phyloP scores from a whole-genome alignment of 2,113 vertebrate species.

The Heterotilapia buettikoferi region DNA sequence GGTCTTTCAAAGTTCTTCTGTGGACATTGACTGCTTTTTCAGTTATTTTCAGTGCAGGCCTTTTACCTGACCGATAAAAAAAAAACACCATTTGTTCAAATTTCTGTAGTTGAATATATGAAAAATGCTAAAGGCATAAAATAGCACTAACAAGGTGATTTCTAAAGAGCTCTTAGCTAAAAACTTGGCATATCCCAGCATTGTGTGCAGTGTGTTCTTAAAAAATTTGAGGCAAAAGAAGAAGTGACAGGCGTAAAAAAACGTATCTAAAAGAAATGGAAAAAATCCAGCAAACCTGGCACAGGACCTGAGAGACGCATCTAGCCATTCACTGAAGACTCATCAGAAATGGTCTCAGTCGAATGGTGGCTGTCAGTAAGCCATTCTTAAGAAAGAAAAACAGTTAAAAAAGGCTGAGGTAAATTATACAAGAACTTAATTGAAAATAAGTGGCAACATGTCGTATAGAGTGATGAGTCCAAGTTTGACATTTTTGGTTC shows the following conservation, averaged over 20 bases:
- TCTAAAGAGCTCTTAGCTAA: neutral
- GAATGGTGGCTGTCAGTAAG: neutral
- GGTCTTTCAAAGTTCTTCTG: neutral
- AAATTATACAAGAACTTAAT: neutral
- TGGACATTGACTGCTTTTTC: neutral
- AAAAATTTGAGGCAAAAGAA: neutral
- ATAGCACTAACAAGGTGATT: neutral
- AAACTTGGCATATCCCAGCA: neutral
- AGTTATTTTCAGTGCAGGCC: neutral
- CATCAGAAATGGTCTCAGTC: neutral
- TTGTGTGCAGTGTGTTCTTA: neutral
- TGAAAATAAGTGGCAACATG: neutral
- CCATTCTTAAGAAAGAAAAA: neutral
- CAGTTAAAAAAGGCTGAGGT: neutral
- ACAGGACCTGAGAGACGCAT: neutral
- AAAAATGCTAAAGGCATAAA: neutral
- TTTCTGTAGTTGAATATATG: neutral
- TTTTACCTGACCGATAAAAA: neutral
- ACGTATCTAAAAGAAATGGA: neutral
- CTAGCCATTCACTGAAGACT: neutral
- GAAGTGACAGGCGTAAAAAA: neutral
- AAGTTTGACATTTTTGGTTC: neutral
- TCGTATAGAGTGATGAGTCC: neutral
- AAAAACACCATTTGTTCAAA: neutral
- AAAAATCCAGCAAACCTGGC: neutral